phyloP scores from a whole-genome alignment of 2,113 vertebrate genomes.

The Stigmatopora argus region DNA sequence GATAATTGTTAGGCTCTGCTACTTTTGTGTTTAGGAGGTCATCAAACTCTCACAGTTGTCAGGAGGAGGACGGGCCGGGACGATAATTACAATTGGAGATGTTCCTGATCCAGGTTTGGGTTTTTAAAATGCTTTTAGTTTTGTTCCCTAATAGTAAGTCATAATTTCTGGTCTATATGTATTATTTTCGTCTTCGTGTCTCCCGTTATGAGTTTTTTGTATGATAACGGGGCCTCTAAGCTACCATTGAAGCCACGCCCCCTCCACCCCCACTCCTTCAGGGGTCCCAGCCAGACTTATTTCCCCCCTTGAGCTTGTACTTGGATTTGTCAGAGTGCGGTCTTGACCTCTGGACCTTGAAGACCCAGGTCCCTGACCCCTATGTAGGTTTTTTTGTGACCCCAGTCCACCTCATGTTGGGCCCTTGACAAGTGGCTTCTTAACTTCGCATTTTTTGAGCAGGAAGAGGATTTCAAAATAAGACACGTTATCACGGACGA shows the following conservation, averaged over 20 bases:
- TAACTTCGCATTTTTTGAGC: neutral
- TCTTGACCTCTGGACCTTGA: neutral
- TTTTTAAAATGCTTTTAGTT: too few relatives aligned
- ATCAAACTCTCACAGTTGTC: neutral
- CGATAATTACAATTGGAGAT: too few relatives aligned
- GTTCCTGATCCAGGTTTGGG: too few relatives aligned
- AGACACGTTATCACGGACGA: slow-evolving; percentile 54
- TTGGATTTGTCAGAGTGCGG: neutral
- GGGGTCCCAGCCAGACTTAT: neutral
- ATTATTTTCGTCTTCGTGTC: neutral
- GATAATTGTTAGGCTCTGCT: neutral
- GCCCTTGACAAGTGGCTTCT: neutral
- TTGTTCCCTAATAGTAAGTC: too few relatives aligned
- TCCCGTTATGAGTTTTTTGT: neutral
- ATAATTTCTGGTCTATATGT: neutral
- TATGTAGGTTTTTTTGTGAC: neutral
- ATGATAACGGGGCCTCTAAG: neutral
- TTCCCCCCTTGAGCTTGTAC: neutral
- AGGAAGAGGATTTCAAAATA: neutral
- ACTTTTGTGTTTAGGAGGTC: neutral
- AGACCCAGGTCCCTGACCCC: neutral
- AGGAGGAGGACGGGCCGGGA: too few relatives aligned
- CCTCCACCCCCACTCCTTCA: neutral
- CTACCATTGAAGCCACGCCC: neutral
- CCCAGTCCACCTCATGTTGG: neutral